Base-by-base conservation (phyloP, 2,888 invertebrate species). In the Ashinkailepas kermadecensis region DNA sequence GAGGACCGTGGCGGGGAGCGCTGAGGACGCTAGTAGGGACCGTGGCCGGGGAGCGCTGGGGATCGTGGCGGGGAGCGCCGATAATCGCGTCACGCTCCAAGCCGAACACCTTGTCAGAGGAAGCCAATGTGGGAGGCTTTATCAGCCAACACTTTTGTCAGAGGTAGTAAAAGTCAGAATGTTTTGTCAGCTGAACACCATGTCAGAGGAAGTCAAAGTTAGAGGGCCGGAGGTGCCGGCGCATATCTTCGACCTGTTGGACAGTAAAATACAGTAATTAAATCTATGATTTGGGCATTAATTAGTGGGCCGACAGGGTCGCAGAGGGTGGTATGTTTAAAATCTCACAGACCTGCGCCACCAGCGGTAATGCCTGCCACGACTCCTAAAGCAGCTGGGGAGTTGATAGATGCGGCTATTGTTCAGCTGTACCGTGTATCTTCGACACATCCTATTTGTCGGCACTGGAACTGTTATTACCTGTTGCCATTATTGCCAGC, bases 401-500 rank as follows among this genome's bases (percentile, higher is more conserved):
- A 54, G 21, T 21, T 74, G 74, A 74, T 74, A 74, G 21, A 74
- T 74, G 56, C 56, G 74, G 13, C 56, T 56, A 74, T 74, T 74
- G 74, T 74, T 74, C 74, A 21, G 56, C 9, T 21, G 8, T 8
- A 54, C 56, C 21, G 70, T 56, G 74, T 74, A 54, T 74, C 74
- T 70, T 56, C 54, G 74, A 74, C 74, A 74, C 54, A 21, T 74
- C 56, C 56, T 74, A 74, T 74, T 74, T 74, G 74, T 74, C 74
- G 56, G 74, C 54, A n/a, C 74, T 56, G 56, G 74, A 74, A 56
- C 74, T 74, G 74, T 74, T 74, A 74, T 74, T 74, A 74, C 56
- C 39, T 56, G 74, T 56, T 74, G 56, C 56, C 74, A 74, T 74
- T 74, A 54, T 70, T 74, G 74, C 74, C 74, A 11, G 74, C 74